Base-by-base conservation (phyloP, 2,797 vertebrate genomes). In the Coreius guichenoti region DNA sequence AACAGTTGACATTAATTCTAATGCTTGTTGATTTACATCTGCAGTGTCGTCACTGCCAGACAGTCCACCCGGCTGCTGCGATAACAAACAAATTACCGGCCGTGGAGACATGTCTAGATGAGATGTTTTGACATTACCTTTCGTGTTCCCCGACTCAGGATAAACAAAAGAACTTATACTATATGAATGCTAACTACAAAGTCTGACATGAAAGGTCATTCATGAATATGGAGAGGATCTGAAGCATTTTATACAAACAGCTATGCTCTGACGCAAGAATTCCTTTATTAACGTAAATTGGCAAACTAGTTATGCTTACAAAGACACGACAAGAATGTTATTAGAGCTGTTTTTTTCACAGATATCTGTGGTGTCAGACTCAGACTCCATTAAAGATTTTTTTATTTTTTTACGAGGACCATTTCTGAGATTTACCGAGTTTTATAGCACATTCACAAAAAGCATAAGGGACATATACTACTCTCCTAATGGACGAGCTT, bases 351-450 rank as follows among this genome's bases (percentile, higher is more conserved):
- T 91, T 85, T 88, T 92, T 91, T 90, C 88, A 90, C 81, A 86
- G 63, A 75, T 26, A 76, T 68, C 47, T 85, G 82, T 85, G 79
- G 80, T 78, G 31, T 87, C 87, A 88, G 83, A 85, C 82, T 49
- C 26, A 33, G 45, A 78, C 86, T 92, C 91, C 89, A 92, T 92
- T 89, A 91, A 54, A 72, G 89, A 33, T 56, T n/a, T 4, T 69
- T 31, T 26, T 7, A 78, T 92, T 92, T 93, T 92, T 93, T 93
- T 91, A 93, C 92, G 88, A 87, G 86, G 39, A 70, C 85, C 83
- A 89, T 91, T 80, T 89, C 88, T 74, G 83, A 88, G 83, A 91
- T 91, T 91, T 91, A 90, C 80, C n/a, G 88, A 89, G 86, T 92
- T 93, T 92, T 90, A 93, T 86, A 73, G 84, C 88, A 69, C 79